phyloP scores from a whole-genome alignment of 2,888 invertebrate genomes.

The Zeuzera pyrina region DNA sequence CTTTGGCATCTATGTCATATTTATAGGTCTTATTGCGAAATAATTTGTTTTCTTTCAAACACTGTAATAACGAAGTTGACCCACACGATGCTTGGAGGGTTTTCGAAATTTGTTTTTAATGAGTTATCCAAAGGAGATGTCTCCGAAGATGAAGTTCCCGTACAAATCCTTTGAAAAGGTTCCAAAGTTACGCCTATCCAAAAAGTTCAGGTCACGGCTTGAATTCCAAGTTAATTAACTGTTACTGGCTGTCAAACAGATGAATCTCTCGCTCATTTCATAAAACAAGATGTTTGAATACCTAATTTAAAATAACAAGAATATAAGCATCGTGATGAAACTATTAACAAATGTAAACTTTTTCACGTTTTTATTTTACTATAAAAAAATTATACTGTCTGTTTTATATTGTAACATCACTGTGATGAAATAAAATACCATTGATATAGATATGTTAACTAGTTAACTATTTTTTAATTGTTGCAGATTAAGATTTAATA shows the following conservation, averaged over 20 bases:
- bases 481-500: no score
- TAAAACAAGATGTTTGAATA: conserved; percentile 22
- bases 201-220: conserved; percentile 39
- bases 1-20: conserved; percentile 5
- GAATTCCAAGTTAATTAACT: conserved; percentile 27
- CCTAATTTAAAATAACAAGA: background rate
- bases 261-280: conserved; percentile 26
- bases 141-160: conserved; percentile 28
- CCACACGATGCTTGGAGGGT: conserved; percentile 21
- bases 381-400: no score
- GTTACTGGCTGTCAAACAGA: conserved; percentile 11
- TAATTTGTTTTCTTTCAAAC: conserved; percentile 17
- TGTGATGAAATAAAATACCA: no score
- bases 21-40: conserved; percentile 17
- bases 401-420: no score
- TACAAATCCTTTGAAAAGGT: conserved; percentile 41
- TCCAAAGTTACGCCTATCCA: conserved; percentile 32
- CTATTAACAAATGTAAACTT: no score
- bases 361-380: no score
- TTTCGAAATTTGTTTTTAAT: conserved; percentile 42
- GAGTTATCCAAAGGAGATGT: conserved; percentile 39
- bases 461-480: no score
- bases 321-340: background rate
- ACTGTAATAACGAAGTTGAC: conserved; percentile 18
- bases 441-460: no score